phyloP scores from a whole-genome alignment of 1,140 invertebrate genomes.

The Coptotermes formosanus region DNA sequence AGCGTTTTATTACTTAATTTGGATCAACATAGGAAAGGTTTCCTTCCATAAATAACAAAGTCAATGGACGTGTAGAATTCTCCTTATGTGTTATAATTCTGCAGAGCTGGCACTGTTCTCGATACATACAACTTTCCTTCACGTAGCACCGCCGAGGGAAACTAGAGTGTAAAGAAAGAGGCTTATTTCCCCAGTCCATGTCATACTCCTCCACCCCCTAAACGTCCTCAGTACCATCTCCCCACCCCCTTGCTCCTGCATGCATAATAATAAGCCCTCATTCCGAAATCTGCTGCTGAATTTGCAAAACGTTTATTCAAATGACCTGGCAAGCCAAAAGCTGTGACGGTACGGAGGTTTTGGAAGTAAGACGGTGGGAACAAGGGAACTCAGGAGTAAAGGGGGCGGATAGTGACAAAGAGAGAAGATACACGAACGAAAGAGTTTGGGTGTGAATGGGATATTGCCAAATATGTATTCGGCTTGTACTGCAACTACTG shows the following conservation, averaged over 20 bases:
- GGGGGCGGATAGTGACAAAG: not conserved
- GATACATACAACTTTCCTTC: not conserved
- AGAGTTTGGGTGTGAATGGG: not conserved
- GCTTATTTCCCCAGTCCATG: not conserved
- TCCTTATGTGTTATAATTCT: not conserved
- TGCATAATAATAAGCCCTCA: constrained; percentile 24
- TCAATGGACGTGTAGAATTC: not conserved
- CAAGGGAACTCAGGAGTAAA: not conserved
- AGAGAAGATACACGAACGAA: not conserved
- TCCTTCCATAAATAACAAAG: not conserved
- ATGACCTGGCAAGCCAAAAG: constrained; percentile 26
- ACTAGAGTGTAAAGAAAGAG: not conserved
- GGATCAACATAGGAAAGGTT: not conserved
- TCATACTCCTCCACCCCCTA: not conserved
- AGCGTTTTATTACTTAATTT: not conserved
- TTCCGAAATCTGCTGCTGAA: constrained; percentile 22
- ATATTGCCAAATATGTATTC: constrained; percentile 19
- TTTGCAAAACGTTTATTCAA: constrained; percentile 28
- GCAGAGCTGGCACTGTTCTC: not conserved
- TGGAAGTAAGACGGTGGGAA: not conserved
- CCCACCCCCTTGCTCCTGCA: constrained; percentile 8
- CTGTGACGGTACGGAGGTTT: constrained; percentile 4
- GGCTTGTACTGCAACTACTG: not conserved
- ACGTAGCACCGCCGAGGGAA: not conserved
- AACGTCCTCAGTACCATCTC: not conserved